These are phyloP conservation scores for Chalcis sispes DNA, from an alignment of 2,888 invertebrate genomes.

Conservation along the genomic window DNA sequence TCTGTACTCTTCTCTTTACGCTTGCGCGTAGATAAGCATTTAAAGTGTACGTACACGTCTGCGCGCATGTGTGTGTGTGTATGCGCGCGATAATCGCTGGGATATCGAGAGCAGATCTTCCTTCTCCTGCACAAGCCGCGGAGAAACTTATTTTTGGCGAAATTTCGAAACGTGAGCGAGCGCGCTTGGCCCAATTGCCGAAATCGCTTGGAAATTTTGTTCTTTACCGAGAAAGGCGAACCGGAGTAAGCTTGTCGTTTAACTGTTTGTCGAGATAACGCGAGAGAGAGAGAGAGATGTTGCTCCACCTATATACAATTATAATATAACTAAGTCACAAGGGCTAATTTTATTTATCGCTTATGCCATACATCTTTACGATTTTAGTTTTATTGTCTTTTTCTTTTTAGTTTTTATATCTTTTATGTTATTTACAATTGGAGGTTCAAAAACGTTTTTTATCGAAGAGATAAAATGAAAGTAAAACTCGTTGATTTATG, in stretches of 20 bases:
- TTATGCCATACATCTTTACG: too few species aligned
- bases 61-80: background rate
- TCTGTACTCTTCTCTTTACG: too few species aligned
- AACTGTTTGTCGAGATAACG: background rate
- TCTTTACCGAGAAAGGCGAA: background rate
- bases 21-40: too few species aligned
- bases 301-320: too few species aligned
- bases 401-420: too few species aligned
- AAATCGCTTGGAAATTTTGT: conserved; percentile 27
- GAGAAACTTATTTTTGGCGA: background rate
- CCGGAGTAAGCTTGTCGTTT: conserved; percentile 16
- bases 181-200: conserved; percentile 14
- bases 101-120: conserved; percentile 7
- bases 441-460: too few species aligned
- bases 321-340: background rate
- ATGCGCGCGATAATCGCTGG: background rate
- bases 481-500: too few species aligned
- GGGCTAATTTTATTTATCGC: background rate
- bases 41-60: background rate
- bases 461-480: too few species aligned
- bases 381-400: too few species aligned
- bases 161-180: conserved; percentile 20
- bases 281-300: background rate
- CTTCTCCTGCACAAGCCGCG: background rate
- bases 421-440: too few species aligned